phyloP scores from a whole-genome alignment of 2,888 invertebrate species.

The Petrolisthes manimaculis region DNA sequence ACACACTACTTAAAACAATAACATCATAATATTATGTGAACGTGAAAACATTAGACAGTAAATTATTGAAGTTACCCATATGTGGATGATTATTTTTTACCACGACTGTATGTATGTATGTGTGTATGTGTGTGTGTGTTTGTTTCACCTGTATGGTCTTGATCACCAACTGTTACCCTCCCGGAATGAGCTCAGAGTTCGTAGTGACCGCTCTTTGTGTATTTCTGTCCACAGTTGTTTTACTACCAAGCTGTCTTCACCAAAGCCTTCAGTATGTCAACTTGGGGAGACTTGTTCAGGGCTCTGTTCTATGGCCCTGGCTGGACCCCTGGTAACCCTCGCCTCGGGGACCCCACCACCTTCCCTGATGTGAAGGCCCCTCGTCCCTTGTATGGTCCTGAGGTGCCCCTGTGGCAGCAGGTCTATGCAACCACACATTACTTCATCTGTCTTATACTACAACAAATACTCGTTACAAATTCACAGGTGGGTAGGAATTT shows the following conservation, averaged over 20 bases:
- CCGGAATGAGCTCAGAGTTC: too few species aligned
- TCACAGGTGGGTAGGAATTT: constrained; percentile 16
- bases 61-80: too few species aligned
- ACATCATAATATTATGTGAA: too few species aligned
- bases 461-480: constrained; percentile 27
- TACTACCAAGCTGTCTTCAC: constrained; percentile 43
- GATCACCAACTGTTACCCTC: too few species aligned
- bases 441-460: constrained; percentile 73
- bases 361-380: constrained; percentile 42
- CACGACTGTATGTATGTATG: too few species aligned
- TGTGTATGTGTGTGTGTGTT: too few species aligned
- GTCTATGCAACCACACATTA: constrained; percentile 79
- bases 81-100: too few species aligned
- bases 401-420: constrained; percentile 78
- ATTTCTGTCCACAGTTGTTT: constrained; percentile 30
- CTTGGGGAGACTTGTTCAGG: constrained; percentile 46
- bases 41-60: too few species aligned
- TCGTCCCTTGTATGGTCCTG: constrained; percentile 77
- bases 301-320: constrained; percentile 62
- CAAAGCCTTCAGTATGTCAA: constrained; percentile 38
- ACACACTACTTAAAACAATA: too few species aligned
- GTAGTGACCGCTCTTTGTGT: not conserved
- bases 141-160: too few species aligned
- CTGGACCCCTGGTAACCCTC: constrained; percentile 56
- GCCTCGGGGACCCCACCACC: constrained; percentile 42